Evolutionary conservation across 2,113 vertebrate species (phyloP).

Genomic region (Andinoacara biseriatus): DNA sequence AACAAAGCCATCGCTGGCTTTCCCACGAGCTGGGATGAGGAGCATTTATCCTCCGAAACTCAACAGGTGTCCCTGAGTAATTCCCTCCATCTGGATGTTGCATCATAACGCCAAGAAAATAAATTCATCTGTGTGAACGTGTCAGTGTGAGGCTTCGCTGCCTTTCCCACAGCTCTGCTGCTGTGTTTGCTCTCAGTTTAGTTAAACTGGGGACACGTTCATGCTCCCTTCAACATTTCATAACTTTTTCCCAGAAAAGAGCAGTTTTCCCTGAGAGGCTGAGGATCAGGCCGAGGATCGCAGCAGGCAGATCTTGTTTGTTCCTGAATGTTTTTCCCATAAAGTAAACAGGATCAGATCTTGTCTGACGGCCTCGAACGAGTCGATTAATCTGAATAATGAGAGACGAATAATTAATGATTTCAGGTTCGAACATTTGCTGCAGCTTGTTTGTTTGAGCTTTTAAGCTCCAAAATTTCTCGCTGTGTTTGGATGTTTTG

Average conservation of each 20-base stretch:
- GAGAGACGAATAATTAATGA: neutral
- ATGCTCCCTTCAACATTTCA: neutral
- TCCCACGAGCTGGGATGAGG: constrained; percentile 38
- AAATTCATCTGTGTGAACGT: neutral
- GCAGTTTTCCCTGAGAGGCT: neutral
- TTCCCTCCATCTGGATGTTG: constrained; percentile 27
- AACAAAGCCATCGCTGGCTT: constrained; percentile 1
- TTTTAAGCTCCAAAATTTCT: too few relatives aligned
- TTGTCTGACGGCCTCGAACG: too few relatives aligned
- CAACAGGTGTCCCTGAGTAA: constrained; percentile 36
- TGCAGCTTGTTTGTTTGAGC: too few relatives aligned
- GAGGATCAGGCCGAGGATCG: too few relatives aligned
- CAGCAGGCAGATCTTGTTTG: too few relatives aligned
- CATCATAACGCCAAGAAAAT: neutral
- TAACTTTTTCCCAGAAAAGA: neutral
- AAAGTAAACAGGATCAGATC: too few relatives aligned
- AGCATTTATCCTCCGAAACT: neutral
- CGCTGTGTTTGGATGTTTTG: too few relatives aligned
- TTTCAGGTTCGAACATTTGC: too few relatives aligned
- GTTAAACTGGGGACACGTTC: neutral
- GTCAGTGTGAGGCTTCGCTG: neutral
- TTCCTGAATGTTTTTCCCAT: neutral
- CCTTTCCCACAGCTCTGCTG: neutral
- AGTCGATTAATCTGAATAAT: neutral
- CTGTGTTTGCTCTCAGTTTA: neutral